Base-by-base conservation (phyloP, 2,797 vertebrate species). In the Chanos chanos region DNA sequence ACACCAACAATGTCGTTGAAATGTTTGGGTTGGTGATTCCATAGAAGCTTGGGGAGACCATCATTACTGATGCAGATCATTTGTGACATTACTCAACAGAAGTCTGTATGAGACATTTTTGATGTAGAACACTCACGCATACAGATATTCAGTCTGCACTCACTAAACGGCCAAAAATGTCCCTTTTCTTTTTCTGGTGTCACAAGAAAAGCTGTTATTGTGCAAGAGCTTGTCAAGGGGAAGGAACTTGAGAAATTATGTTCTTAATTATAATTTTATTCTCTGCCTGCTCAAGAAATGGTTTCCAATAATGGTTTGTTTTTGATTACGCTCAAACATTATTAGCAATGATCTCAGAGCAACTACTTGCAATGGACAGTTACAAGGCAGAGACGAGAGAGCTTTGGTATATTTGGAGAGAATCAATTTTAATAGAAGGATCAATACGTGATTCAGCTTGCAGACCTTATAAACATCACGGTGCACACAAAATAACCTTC, bases 371-470 rank as follows among this genome's bases (percentile, higher is more conserved):
- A 54, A 13, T 43, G 50, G 68, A 58, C 62, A 70, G 57, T 60
- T 65, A 62, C 72, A 41, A 43, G 47, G 55, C 54, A 52, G 63
- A 58, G 28, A 55, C 37, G 44, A 54, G 51, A 39, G 45, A 55
- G 43, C 71, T 67, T 47, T 57, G 64, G 68, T 74, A 45, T 57
- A 83, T 76, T 79, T 78, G 58, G 71, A 80, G 65, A 71, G 82
- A 81, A 84, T 88, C 79, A 3, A 87, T 89, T 75, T 84, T 84
- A 81, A 85, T 76, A 60, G 76, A 57, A 56, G 73, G 70, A 83
- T 81, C 75, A 41, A 86, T 84, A 76, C 55, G 61, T 47, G 40
- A 81, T 78, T 77, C 75, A 60, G 68, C 75, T 71, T 72, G 68
- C 71, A 70, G 73, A 72, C 60, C 60, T 75, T 71, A 72, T 78